These are phyloP conservation scores for Rana temporaria DNA, from an alignment of 2,113 vertebrate genomes.

Conservation along the genomic window DNA sequence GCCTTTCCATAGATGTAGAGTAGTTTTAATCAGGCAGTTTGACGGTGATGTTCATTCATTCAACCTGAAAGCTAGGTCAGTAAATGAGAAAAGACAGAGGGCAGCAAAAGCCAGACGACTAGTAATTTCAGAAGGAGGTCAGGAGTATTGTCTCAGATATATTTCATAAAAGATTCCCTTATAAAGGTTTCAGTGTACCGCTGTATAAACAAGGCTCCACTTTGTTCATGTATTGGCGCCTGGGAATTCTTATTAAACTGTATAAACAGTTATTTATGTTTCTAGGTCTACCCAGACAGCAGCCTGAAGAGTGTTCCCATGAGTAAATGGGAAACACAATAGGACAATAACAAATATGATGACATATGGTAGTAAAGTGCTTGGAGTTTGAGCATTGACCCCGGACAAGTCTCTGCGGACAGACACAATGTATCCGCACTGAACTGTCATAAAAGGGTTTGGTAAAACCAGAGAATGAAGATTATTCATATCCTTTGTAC, in stretches of 20 bases:
- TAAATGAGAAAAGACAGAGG: too few species aligned
- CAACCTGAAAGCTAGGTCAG: too few species aligned
- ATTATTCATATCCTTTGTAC: too few species aligned
- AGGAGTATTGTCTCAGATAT: too few species aligned
- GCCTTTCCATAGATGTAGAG: too few species aligned
- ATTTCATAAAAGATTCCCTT: too few species aligned
- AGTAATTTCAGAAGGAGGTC: too few species aligned
- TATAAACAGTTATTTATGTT: not conserved
- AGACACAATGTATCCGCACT: not conserved
- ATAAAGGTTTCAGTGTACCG: not conserved
- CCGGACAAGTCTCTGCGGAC: not conserved
- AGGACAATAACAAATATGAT: conserved; percentile 1
- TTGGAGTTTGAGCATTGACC: not conserved
- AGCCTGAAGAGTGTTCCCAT: not conserved
- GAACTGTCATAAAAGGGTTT: not conserved
- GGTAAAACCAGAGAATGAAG: too few species aligned
- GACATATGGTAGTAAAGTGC: conserved; percentile 40
- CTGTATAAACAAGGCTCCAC: not conserved
- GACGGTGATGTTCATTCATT: too few species aligned
- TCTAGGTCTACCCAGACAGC: not conserved
- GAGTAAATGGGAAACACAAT: conserved; percentile 10
- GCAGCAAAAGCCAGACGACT: too few species aligned
- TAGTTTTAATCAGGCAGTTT: too few species aligned
- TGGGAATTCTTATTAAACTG: conserved; percentile 3
- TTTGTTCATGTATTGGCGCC: conserved; percentile 1